Evolutionary conservation across 2,888 invertebrate species (phyloP), one percentile per base, ranked within the genome.

Genomic region (Protodeltote pygarga): DNA sequence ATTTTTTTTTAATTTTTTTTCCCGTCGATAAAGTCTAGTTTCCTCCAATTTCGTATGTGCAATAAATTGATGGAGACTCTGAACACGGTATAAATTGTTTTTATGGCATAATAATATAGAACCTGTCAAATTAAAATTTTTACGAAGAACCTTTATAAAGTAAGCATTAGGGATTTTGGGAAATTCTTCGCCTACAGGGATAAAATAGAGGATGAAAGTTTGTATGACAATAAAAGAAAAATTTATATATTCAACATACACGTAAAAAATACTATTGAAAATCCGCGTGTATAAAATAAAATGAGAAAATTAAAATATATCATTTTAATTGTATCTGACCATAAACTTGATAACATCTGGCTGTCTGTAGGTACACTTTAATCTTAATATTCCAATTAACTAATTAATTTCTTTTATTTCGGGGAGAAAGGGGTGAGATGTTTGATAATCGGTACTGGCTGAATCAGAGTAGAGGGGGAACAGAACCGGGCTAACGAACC

Each of bases 401-500:
- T 52, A 52, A 38, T 45, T 34, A 47, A 47, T 53, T 63, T 55
- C 62, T 55, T 52, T 46, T 40, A 31, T 55, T 29, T 21, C 14
- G 44, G 50, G 25, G 47, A 38, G 60, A 39, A 53, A 42, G 55
- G 51, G 60, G 55, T 54, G 46, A 57, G 48, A 52, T 45, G 50
- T 58, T 50, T 19, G 42, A 33, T 39, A 54, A 44, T 31, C 37
- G 54, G 54, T 28, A 28, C 41, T 31, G 50, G 28, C 51, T 54
- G 62, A 58, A 71, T 64, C 64, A 60, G 62, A 66, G 48, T 41
- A 46, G 57, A 46, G 57, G 61, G 45, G 55, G 55, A 50, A 58
- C 54, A 54, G 67, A 70, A 65, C 49, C 55, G 67, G 63, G 53
- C 71, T 78, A 79, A 77, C 78, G 77, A 78, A 77, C 75, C 75